Percentiles rank a stretch among this genome's conserved stretches.
Conservation (phyloP, 1,140 invertebrate species). For the Cepaea nemoralis region DNA sequence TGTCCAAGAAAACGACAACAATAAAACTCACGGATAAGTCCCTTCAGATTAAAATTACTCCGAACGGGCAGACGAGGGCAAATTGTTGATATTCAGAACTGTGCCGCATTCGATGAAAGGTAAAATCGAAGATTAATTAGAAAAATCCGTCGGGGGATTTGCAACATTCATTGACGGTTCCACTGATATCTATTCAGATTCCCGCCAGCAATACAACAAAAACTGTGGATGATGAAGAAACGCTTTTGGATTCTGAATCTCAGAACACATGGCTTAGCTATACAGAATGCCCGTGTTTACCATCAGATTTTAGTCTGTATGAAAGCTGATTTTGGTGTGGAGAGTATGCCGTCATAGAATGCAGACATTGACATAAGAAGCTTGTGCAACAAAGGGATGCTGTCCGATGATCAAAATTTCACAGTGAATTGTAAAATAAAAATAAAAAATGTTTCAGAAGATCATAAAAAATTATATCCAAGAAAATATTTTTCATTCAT, state of each 20-base stretch:
- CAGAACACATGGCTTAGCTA: background rate
- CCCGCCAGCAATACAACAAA: slow-evolving; percentile 14
- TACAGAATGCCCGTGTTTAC: background rate
- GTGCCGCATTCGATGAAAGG: slow-evolving; percentile 2
- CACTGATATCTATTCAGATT: slow-evolving; percentile 29
- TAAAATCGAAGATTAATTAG: slow-evolving; percentile 42
- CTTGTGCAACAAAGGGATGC: background rate
- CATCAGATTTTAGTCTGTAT: slow-evolving; percentile 9
- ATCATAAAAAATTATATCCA: background rate
- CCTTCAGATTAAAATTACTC: slow-evolving; percentile 10
- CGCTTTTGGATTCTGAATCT: slow-evolving; percentile 15
- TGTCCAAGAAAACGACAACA: slow-evolving; percentile 27
- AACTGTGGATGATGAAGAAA: slow-evolving; percentile 9
- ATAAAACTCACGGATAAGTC: slow-evolving; percentile 19
- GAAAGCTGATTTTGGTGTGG: slow-evolving; percentile 19
- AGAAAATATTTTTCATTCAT: background rate
- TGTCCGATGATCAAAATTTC: slow-evolving; percentile 15
- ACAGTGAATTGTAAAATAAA: background rate
- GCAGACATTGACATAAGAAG: slow-evolving; percentile 1
- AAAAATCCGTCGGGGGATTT: slow-evolving; percentile 29
- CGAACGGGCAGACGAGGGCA: slow-evolving; percentile 26
- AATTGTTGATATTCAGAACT: slow-evolving; percentile 31
- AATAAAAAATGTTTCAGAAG: background rate
- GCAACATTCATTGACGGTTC: slow-evolving; percentile 17
- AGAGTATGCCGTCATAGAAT: slow-evolving; percentile 7